These are phyloP conservation scores for Nasalis larvatus DNA, from an alignment of 2,113 vertebrate genomes.

Conservation along the genomic window DNA sequence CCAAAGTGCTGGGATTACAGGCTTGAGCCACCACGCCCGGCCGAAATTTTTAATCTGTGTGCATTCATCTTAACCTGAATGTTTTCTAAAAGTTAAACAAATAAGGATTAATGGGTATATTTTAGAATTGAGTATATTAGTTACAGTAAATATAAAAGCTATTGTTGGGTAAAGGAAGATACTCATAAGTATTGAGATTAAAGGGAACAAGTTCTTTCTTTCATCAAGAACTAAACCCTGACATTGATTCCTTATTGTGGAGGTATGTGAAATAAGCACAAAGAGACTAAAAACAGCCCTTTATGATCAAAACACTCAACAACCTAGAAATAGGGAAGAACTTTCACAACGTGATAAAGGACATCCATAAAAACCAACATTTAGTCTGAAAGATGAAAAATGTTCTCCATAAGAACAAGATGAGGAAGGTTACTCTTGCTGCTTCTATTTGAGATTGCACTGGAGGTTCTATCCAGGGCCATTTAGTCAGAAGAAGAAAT, in stretches of 20 bases:
- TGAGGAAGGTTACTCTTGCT: not conserved
- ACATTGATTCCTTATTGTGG: not conserved
- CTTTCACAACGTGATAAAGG: not conserved
- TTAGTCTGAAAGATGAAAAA: not conserved
- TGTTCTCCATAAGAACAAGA: not conserved
- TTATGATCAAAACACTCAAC: not conserved
- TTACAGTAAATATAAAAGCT: not conserved
- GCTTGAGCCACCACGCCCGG: no score
- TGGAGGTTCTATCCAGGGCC: not conserved
- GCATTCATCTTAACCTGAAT: constrained; percentile 49
- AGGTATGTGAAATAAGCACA: not conserved
- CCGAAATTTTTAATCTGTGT: constrained; percentile 60
- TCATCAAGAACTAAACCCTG: not conserved
- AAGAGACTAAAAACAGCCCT: not conserved
- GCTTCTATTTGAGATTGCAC: not conserved
- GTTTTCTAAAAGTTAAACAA: constrained; percentile 45
- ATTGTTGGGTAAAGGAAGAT: not conserved
- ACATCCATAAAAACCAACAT: not conserved
- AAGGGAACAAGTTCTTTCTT: not conserved
- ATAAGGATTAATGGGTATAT: not conserved
- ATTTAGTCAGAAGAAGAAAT: not conserved
- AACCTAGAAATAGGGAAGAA: not conserved
- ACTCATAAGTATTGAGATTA: not conserved
- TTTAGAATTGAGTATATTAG: not conserved
- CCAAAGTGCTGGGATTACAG: no score